Percentiles rank a stretch among this genome's conserved stretches.
phyloP scores from a whole-genome alignment of 30 jellyfish, hydroid and myxozoan genomes.

The Chironex yamaguchii region DNA sequence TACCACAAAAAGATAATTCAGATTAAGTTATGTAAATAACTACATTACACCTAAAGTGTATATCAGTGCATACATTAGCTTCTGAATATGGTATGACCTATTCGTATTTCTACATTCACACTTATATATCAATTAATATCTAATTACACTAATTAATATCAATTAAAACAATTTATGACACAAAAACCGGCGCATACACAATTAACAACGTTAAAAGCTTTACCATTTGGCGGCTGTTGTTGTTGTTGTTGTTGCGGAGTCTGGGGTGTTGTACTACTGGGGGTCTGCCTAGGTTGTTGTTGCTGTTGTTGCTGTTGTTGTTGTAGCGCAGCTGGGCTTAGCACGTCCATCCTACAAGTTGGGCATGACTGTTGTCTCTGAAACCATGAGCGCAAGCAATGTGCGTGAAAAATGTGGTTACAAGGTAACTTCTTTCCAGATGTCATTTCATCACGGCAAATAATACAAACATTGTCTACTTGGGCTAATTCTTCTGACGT shows the following conservation, averaged over 20 bases:
- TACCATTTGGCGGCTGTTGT: slow-evolving; percentile 73
- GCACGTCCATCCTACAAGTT: slow-evolving; percentile 98
- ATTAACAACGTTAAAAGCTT: neutral
- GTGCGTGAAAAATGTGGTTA: slow-evolving; percentile 94
- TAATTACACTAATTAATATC: too few relatives aligned
- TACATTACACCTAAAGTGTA: too few relatives aligned
- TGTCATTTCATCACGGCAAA: slow-evolving; percentile 98
- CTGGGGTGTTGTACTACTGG: slow-evolving; percentile 49
- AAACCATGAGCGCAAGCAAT: slow-evolving; percentile 99
- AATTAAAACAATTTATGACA: too few relatives aligned
- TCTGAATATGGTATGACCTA: too few relatives aligned
- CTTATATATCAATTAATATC: too few relatives aligned
- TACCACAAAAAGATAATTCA: too few relatives aligned
- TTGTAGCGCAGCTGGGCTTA: slow-evolving; percentile 83
- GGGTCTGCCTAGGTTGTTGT: slow-evolving; percentile 55
- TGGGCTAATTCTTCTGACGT: slow-evolving; percentile 86
- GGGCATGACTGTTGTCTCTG: slow-evolving; percentile 99
- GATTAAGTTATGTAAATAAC: too few relatives aligned
- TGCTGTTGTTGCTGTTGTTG: slow-evolving; percentile 74
- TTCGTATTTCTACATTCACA: too few relatives aligned
- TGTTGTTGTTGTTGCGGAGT: slow-evolving; percentile 60
- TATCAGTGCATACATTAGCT: too few relatives aligned
- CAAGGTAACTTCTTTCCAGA: slow-evolving; percentile 98
- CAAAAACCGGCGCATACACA: too few relatives aligned
- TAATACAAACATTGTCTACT: slow-evolving; percentile 90